phyloP scores from a whole-genome alignment of 2,113 vertebrate genomes.

The Archilochus colubris region DNA sequence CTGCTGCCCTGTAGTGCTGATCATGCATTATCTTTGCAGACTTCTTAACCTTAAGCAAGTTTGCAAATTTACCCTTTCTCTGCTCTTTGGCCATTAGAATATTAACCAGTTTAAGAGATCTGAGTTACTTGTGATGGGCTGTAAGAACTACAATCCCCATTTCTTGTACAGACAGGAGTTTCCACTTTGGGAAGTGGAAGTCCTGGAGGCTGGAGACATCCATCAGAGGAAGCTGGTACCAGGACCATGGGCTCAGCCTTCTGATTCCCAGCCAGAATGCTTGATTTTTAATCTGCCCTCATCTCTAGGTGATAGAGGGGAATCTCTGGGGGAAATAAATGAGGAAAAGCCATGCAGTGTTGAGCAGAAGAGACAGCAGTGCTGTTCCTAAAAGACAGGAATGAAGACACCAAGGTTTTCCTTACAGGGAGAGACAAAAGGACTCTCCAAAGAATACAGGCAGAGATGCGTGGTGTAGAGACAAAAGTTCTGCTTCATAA shows the following conservation, averaged over 20 bases:
- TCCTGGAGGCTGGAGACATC: not conserved
- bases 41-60: not conserved
- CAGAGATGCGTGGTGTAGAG: not conserved
- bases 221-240: not conserved
- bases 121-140: not conserved
- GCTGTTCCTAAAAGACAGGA: not conserved
- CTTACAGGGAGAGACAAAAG: not conserved
- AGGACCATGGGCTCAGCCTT: not conserved
- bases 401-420: not conserved
- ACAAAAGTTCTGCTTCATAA: not conserved
- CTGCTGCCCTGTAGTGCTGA: not conserved
- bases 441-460: not conserved
- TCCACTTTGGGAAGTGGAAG: not conserved
- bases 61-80: not conserved
- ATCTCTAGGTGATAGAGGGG: not conserved
- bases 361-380: not conserved
- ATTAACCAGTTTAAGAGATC: not conserved
- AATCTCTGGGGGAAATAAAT: not conserved
- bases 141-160: not conserved
- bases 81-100: not conserved
- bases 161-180: not conserved
- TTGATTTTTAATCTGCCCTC: not conserved
- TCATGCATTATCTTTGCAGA: not conserved
- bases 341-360: not conserved
- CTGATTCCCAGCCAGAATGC: not conserved